phyloP scores from a whole-genome alignment of 2,113 vertebrate genomes.

The Melanerpes aurifrons region DNA sequence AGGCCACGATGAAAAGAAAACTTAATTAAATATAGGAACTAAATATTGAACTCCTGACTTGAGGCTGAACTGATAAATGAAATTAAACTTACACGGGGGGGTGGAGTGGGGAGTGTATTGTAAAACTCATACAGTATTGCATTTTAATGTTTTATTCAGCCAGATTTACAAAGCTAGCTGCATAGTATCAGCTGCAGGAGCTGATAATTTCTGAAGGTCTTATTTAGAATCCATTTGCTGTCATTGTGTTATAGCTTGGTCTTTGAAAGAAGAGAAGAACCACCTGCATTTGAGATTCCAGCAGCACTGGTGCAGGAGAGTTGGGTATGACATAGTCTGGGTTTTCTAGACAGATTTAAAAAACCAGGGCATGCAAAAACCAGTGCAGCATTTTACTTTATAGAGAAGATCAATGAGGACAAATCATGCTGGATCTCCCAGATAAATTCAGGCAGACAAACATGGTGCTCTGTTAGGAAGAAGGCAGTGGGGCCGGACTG shows the following conservation, averaged over 20 bases:
- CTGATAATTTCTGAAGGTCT: not conserved
- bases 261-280: not conserved
- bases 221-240: not conserved
- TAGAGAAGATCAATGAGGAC: not conserved
- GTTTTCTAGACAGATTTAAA: not conserved
- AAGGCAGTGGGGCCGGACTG: not conserved
- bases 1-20: conserved; percentile 8
- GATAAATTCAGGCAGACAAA: not conserved
- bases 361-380: not conserved
- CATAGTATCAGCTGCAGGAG: not conserved
- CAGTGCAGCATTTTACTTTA: not conserved
- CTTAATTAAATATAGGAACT: conserved; percentile 3
- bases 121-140: not conserved
- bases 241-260: not conserved
- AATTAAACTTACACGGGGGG: not conserved
- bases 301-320: not conserved
- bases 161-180: not conserved
- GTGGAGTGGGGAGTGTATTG: not conserved
- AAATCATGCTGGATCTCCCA: not conserved
- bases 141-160: conserved; percentile 21
- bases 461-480: rapidly evolving
- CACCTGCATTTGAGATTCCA: not conserved
- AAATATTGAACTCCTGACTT: conserved; percentile 36
- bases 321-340: not conserved
- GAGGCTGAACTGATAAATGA: conserved; percentile 38